A percentile compares a stretch with the other conserved stretches of the same genome.
Conservation (phyloP, 2,797 vertebrate genomes). For the Podarcis lilfordi region DNA sequence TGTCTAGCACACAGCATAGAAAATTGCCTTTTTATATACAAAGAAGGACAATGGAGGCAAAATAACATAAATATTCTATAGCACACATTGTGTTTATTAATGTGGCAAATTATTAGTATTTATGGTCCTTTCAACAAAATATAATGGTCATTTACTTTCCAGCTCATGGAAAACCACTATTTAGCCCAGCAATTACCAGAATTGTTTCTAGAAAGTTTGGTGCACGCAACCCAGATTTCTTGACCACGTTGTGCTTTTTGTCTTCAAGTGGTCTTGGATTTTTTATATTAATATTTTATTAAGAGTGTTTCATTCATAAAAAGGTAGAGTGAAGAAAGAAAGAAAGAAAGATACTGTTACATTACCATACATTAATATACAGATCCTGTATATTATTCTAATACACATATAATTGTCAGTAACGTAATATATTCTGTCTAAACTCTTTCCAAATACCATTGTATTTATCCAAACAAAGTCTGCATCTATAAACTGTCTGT, state of each 20-base stretch:
- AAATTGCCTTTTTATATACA: neutral
- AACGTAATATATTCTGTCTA: no score
- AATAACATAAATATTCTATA: neutral
- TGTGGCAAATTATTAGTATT: neutral
- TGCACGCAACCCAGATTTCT: neutral
- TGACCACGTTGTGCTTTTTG: neutral
- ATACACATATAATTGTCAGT: no score
- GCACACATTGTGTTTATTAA: neutral
- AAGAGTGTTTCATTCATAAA: no score
- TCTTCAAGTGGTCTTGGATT: neutral
- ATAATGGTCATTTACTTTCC: neutral
- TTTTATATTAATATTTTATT: no score
- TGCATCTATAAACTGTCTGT: no score
- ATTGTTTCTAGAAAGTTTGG: neutral
- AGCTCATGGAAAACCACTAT: neutral
- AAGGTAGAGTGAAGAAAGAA: no score
- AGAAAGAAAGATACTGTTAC: no score
- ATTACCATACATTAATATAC: no score
- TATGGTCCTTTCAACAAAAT: neutral
- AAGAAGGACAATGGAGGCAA: no score
- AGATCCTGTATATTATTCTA: no score
- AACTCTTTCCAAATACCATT: no score
- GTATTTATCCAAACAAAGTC: no score
- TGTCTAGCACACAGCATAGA: neutral
- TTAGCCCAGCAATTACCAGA: neutral